A percentile compares a stretch with the other conserved stretches of the same genome.
Evolutionary conservation across 2,888 invertebrate genomes (phyloP).

Genomic region (Caenorhabditis uteleia): DNA sequence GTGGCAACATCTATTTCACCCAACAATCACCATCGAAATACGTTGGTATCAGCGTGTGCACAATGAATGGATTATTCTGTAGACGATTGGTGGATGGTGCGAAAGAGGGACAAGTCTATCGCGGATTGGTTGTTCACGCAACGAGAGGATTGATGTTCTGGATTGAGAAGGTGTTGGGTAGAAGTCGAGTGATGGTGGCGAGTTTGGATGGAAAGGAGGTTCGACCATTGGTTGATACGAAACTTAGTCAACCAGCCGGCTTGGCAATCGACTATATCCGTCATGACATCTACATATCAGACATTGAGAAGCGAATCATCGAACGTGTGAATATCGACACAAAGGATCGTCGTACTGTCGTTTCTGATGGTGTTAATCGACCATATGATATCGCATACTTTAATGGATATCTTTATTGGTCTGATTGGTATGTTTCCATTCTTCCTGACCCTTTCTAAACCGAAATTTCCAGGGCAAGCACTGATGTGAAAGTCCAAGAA

Average conservation of each 20-base stretch:
- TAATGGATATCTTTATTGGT: constrained; percentile 46
- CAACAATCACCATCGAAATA: constrained; percentile 28
- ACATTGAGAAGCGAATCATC: constrained; percentile 44
- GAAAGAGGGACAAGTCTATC: neutral
- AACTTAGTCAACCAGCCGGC: constrained; percentile 44
- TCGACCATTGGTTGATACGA: constrained; percentile 41
- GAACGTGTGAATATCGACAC: constrained; percentile 50
- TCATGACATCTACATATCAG: constrained; percentile 52
- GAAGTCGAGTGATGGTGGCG: constrained; percentile 87
- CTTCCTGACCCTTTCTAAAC: neutral
- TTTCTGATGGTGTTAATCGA: constrained; percentile 36
- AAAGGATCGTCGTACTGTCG: constrained; percentile 29
- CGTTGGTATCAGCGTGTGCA: constrained; percentile 44
- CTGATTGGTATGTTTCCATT: constrained; percentile 30
- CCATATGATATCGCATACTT: constrained; percentile 19
- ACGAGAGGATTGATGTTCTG: constrained; percentile 38
- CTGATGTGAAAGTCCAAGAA: constrained; percentile 44
- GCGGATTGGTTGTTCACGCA: constrained; percentile 46
- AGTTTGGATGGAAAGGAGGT: constrained; percentile 90
- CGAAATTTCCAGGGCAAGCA: constrained; percentile 37
- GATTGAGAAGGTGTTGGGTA: constrained; percentile 71
- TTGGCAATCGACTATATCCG: constrained; percentile 51
- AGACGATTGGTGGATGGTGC: no score
- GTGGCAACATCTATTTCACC: constrained; percentile 44
- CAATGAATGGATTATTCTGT: constrained; percentile 42